These are phyloP conservation scores for Chironomus tentans DNA, from an alignment of 2,888 invertebrate genomes.

Conservation along the genomic window DNA sequence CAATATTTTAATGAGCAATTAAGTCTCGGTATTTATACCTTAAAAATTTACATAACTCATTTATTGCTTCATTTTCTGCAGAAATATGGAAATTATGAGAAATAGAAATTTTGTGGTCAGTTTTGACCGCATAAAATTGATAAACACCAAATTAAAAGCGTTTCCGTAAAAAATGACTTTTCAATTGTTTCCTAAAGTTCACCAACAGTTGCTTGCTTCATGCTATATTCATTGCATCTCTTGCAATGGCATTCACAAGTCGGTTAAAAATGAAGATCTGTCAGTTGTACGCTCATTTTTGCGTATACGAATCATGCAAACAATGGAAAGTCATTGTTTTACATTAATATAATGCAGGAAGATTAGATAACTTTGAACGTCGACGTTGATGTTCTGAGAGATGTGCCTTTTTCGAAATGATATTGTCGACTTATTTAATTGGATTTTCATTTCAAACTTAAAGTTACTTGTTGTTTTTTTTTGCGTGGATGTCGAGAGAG, in stretches of 20 bases:
- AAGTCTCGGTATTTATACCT: no score
- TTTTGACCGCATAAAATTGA: neutral
- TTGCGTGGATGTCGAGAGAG: no score
- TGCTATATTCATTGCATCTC: no score
- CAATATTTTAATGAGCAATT: no score
- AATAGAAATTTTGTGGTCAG: neutral
- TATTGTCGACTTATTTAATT: no score
- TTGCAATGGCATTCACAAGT: no score
- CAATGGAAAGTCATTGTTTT: neutral
- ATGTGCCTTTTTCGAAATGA: no score
- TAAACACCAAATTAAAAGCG: neutral
- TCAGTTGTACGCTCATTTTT: neutral
- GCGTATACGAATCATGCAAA: neutral
- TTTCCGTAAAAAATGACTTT: neutral
- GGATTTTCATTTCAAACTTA: no score
- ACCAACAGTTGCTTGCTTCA: no score
- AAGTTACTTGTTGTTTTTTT: no score
- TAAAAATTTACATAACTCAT: constrained; percentile 11
- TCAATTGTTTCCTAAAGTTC: neutral
- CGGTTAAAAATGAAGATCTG: no score
- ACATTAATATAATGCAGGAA: neutral
- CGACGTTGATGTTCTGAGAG: no score
- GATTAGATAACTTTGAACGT: neutral
- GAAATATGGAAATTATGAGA: neutral
- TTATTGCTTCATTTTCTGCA: neutral